A percentile compares a stretch with the other conserved stretches of the same genome.
phyloP scores from a whole-genome alignment of 1,140 invertebrate species.

The Ips nitidus region DNA sequence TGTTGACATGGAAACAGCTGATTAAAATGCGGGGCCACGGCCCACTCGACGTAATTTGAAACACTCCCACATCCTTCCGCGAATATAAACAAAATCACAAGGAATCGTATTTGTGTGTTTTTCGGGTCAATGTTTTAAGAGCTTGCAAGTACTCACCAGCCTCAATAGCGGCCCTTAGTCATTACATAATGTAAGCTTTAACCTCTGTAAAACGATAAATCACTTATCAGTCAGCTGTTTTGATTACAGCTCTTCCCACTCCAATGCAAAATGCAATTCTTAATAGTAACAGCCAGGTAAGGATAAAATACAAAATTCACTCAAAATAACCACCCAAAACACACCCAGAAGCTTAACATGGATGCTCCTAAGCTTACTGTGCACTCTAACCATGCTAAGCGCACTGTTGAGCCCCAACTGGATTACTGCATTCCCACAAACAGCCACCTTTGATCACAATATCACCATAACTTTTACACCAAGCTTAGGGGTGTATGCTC shows the following conservation, averaged over 20 bases:
- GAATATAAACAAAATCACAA: constrained; percentile 21
- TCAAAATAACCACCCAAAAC: constrained; percentile 3
- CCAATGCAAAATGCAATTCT: constrained; percentile 74
- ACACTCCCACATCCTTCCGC: constrained; percentile 30
- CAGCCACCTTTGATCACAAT: constrained; percentile 55
- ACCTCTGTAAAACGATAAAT: background rate
- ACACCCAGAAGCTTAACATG: constrained; percentile 67
- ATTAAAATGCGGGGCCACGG: constrained; percentile 32
- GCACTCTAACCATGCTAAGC: constrained; percentile 73
- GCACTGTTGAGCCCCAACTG: constrained; percentile 79
- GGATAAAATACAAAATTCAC: background rate
- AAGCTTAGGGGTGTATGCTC: constrained; percentile 74
- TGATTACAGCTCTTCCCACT: background rate
- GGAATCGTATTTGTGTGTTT: background rate
- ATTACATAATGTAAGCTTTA: no score
- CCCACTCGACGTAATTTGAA: constrained; percentile 20
- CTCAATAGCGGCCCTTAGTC: no score
- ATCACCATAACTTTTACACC: constrained; percentile 60
- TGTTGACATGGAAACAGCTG: constrained; percentile 13
- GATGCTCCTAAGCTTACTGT: constrained; percentile 73
- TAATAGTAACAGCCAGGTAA: constrained; percentile 72
- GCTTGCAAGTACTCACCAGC: no score
- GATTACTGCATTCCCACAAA: constrained; percentile 67
- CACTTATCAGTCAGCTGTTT: background rate
- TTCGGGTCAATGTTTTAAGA: background rate